Evolutionary conservation across 2,113 vertebrate genomes (phyloP).

Genomic region (Melanocharis versteri): DNA sequence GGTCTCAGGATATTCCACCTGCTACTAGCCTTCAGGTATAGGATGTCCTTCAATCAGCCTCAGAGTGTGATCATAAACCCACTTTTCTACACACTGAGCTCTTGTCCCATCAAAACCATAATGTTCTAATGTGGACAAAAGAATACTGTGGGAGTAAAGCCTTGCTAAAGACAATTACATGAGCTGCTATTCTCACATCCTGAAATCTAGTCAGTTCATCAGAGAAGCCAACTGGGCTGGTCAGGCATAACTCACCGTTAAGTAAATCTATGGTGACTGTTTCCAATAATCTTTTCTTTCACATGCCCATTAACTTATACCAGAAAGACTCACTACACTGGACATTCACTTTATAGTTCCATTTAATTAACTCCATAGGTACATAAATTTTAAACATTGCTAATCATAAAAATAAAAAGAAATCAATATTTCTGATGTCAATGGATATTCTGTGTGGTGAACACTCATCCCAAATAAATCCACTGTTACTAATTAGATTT

Average conservation of each 20-base stretch:
- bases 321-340: neutral
- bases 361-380: neutral
- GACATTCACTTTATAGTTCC: neutral
- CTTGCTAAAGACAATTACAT: neutral
- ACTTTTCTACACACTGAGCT: neutral
- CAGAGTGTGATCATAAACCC: neutral
- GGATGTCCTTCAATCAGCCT: neutral
- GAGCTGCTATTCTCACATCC: neutral
- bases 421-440: neutral
- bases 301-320: neutral
- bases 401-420: neutral
- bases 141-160: neutral
- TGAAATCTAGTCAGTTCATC: neutral
- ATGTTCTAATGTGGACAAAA: neutral
- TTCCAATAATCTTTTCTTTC: neutral
- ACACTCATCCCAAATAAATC: neutral
- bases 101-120: neutral
- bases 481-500: neutral
- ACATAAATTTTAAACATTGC: neutral
- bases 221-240: neutral
- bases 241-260: neutral
- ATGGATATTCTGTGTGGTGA: neutral
- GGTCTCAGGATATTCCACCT: neutral
- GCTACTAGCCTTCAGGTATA: neutral
- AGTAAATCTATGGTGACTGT: neutral